These are phyloP conservation scores for Lethenteron reissneri DNA, from an alignment of 2,113 vertebrate genomes.

Conservation along the genomic window DNA sequence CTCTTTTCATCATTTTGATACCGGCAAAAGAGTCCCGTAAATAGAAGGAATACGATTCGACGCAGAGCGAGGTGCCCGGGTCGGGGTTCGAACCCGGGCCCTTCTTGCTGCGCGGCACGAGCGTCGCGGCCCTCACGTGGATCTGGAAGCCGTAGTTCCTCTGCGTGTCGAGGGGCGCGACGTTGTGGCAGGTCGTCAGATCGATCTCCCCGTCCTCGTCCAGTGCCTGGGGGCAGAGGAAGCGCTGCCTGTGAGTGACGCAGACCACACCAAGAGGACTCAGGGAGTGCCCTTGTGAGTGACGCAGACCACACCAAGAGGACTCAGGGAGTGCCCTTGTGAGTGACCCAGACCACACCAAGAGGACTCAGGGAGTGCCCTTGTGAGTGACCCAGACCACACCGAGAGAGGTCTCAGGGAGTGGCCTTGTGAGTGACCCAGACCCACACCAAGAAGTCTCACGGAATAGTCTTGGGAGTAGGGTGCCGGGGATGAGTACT, in stretches of 20 bases:
- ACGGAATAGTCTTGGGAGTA: no score
- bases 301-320: no score
- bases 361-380: no score
- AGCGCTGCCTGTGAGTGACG: not conserved
- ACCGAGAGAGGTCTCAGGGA: no score
- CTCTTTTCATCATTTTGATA: not conserved
- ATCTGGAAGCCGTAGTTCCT: constrained; percentile 97
- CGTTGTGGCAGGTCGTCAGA: constrained; percentile 60
- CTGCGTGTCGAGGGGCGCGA: constrained; percentile 67
- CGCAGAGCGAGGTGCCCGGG: not conserved
- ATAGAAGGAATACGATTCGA: not conserved
- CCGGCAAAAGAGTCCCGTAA: not conserved
- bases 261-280: no score
- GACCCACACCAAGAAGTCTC: no score
- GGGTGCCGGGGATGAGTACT: no score
- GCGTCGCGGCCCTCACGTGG: constrained; percentile 26
- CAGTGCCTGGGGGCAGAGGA: constrained; percentile 37
- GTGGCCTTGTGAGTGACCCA: no score
- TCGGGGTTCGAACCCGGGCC: not conserved
- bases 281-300: no score
- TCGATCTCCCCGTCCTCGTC: constrained; percentile 82
- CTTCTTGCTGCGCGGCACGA: not conserved
- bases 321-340: no score
- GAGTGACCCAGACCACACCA: no score
- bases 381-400: no score